Percentiles rank a stretch among this genome's conserved stretches.
Evolutionary conservation across 2,113 vertebrate species (phyloP).

Genomic region (Aegotheles bennettii): DNA sequence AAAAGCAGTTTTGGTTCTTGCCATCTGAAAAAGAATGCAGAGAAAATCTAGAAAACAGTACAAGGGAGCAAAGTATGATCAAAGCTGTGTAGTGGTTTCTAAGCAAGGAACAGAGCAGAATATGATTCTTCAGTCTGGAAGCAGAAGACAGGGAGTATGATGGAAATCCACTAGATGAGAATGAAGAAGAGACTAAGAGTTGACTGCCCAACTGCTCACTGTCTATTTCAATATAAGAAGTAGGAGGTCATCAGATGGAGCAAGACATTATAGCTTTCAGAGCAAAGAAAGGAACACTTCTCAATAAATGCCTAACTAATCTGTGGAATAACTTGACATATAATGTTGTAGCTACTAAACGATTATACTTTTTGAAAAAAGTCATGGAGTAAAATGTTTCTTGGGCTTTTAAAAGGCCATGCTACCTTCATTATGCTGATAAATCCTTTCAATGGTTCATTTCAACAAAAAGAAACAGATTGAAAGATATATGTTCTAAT

Average conservation of each 20-base stretch:
- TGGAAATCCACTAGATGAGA: background rate
- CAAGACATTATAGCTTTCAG: background rate
- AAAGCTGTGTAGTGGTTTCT: background rate
- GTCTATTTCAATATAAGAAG: background rate
- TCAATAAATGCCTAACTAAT: background rate
- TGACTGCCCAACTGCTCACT: background rate
- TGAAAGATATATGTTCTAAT: background rate
- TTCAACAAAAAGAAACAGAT: background rate
- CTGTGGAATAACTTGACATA: background rate
- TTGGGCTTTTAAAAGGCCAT: background rate
- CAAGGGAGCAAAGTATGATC: background rate
- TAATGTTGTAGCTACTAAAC: background rate
- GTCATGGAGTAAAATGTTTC: background rate
- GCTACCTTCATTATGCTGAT: background rate
- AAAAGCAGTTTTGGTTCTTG: background rate
- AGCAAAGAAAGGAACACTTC: background rate
- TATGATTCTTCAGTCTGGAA: background rate
- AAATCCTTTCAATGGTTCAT: background rate
- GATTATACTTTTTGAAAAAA: background rate
- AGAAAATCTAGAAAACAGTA: accelerated
- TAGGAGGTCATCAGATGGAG: background rate
- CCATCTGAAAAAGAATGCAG: accelerated
- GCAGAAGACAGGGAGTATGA: background rate
- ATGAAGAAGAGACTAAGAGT: background rate
- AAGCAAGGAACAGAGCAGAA: background rate